phyloP scores from a whole-genome alignment of 2,888 invertebrate species.

The Syrphus vitripennis region DNA sequence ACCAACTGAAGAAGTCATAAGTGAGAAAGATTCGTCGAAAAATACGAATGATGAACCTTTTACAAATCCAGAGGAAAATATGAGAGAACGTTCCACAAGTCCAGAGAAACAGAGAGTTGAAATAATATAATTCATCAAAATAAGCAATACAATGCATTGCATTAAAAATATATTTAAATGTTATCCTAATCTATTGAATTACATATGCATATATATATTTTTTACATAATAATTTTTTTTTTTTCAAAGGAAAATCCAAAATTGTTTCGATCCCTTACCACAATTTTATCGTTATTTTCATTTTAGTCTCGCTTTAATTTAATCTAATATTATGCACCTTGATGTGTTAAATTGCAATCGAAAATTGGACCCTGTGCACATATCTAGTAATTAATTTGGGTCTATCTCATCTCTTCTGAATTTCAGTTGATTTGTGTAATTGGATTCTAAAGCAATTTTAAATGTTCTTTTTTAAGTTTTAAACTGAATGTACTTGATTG shows the following conservation, averaged over 20 bases:
- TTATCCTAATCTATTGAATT: slow-evolving; percentile 4
- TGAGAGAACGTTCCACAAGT: background rate
- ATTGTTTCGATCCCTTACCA: background rate
- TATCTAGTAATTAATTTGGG: too few species aligned
- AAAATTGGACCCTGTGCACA: too few species aligned
- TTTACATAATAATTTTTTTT: background rate
- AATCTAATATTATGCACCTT: too few species aligned
- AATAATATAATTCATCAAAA: background rate
- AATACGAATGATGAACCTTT: background rate
- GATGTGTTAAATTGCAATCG: too few species aligned
- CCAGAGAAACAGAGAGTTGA: background rate
- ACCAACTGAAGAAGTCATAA: background rate
- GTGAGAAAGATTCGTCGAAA: too few species aligned
- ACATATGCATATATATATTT: background rate
- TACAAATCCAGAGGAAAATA: background rate
- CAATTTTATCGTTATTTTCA: too few species aligned
- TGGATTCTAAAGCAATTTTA: too few species aligned
- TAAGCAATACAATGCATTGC: background rate
- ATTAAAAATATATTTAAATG: slow-evolving; percentile 13
- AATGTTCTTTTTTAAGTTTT: too few species aligned
- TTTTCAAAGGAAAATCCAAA: background rate
- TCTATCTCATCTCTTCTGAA: too few species aligned
- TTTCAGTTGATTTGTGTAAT: too few species aligned
- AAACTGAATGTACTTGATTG: too few species aligned
- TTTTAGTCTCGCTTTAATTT: too few species aligned